Evolutionary conservation across 2,888 invertebrate genomes (phyloP).

Genomic region (Lypha dubia): DNA sequence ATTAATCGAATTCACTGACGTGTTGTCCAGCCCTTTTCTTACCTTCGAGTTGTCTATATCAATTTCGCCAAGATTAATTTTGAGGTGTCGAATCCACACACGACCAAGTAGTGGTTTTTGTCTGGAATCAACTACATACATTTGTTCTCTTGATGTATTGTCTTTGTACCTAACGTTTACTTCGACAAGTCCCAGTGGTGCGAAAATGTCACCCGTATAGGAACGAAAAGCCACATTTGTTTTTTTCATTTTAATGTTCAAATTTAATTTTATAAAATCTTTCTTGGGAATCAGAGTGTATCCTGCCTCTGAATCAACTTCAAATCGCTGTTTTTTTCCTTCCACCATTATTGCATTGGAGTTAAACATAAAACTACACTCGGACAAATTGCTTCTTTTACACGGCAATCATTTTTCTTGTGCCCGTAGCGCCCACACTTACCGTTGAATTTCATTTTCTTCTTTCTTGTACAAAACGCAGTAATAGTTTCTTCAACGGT

Average conservation of each 20-base stretch:
- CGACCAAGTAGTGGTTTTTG: constrained; percentile 4
- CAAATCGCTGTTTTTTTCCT: constrained; percentile 4
- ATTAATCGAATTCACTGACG: background rate
- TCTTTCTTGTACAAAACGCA: no score
- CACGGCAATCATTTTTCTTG: no score
- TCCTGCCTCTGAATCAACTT: constrained; percentile 12
- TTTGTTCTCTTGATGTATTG: constrained; percentile 21
- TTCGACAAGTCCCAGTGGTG: background rate
- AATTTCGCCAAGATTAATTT: background rate
- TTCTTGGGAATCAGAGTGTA: constrained; percentile 44
- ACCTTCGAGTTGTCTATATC: background rate
- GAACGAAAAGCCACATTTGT: constrained; percentile 31
- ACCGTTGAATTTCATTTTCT: no score
- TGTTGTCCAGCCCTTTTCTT: background rate
- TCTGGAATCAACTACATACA: constrained; percentile 10
- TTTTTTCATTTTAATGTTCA: constrained; percentile 7
- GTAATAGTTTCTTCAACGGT: no score
- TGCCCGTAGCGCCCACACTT: no score
- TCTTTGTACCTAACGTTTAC: constrained; percentile 30
- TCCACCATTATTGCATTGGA: no score
- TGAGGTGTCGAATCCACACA: background rate
- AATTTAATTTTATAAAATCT: constrained; percentile 43
- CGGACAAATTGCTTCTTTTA: no score
- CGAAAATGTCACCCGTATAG: constrained; percentile 37
- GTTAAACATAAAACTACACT: no score